phyloP scores from a whole-genome alignment of 2,113 vertebrate species.

The cattle (Bos taurus) region DNA sequence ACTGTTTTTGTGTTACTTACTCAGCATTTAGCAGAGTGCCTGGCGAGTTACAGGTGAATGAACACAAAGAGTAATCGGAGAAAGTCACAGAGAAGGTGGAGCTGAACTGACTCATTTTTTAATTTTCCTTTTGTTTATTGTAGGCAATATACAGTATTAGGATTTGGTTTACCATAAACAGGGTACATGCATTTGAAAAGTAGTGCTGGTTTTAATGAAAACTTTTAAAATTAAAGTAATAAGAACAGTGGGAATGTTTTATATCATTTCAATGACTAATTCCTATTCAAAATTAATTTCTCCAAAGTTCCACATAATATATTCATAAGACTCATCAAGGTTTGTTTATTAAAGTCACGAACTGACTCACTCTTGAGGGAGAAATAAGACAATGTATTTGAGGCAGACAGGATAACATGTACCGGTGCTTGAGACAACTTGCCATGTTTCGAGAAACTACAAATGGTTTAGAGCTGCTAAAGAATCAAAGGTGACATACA shows the following conservation, averaged over 20 bases:
- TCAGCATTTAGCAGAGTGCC: background rate
- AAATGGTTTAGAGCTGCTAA: background rate
- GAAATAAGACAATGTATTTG: background rate
- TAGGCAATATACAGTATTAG: background rate
- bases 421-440: background rate
- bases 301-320: background rate
- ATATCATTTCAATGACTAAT: constrained; percentile 1
- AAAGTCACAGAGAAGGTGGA: background rate
- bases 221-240: background rate
- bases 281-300: constrained; percentile 28
- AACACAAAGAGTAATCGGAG: background rate
- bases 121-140: constrained; percentile 17
- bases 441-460: background rate
- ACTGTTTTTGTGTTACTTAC: background rate
- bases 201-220: background rate
- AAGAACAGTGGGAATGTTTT: background rate
- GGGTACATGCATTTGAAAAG: constrained; percentile 13
- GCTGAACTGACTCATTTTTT: background rate
- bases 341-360: constrained; percentile 44
- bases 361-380: background rate
- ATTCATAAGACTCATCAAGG: background rate
- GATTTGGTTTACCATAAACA: background rate
- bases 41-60: background rate
- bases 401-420: background rate
- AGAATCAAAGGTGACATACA: background rate